Percentiles rank a stretch among this genome's conserved stretches.
Conservation (phyloP, 1,140 invertebrate genomes). For the Nasonia longicornis region DNA sequence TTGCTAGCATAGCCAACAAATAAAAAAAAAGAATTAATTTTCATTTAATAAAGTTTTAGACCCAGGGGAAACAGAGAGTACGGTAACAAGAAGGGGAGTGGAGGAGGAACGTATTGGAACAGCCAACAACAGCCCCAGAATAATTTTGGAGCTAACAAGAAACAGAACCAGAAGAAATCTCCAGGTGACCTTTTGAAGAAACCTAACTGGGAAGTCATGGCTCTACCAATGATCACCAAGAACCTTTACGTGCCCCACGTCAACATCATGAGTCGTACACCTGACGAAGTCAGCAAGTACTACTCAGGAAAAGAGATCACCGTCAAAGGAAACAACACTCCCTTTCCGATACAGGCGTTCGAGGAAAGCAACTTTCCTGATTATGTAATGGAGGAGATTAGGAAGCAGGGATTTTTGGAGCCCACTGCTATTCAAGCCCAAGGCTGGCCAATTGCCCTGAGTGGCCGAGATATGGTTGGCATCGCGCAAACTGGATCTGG, state of each 20-base stretch:
- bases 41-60: slow-evolving; percentile 57
- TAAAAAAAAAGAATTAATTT: slow-evolving; percentile 29
- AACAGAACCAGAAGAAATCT: slow-evolving; percentile 70
- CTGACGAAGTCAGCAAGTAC: slow-evolving; percentile 82
- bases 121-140: slow-evolving; percentile 58
- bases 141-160: slow-evolving; percentile 56
- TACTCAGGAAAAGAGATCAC: slow-evolving; percentile 86
- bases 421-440: slow-evolving; percentile 91
- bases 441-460: slow-evolving; percentile 93
- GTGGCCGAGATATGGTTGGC: slow-evolving; percentile 91
- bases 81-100: slow-evolving; percentile 59
- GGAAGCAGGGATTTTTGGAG: slow-evolving; percentile 84
- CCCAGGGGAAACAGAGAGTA: slow-evolving; percentile 63
- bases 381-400: slow-evolving; percentile 82
- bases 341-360: slow-evolving; percentile 88
- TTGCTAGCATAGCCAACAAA: not conserved
- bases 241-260: slow-evolving; percentile 91
- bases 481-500: slow-evolving; percentile 96
- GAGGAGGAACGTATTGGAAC: slow-evolving; percentile 64
- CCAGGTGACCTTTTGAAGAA: slow-evolving; percentile 85
- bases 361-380: slow-evolving; percentile 91
- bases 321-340: slow-evolving; percentile 84
- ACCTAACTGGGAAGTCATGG: slow-evolving; percentile 85
- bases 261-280: slow-evolving; percentile 78
- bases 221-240: slow-evolving; percentile 87